These are phyloP conservation scores for Enhydra lutris DNA, from an alignment of 2,113 vertebrate species.

Conservation along the genomic window DNA sequence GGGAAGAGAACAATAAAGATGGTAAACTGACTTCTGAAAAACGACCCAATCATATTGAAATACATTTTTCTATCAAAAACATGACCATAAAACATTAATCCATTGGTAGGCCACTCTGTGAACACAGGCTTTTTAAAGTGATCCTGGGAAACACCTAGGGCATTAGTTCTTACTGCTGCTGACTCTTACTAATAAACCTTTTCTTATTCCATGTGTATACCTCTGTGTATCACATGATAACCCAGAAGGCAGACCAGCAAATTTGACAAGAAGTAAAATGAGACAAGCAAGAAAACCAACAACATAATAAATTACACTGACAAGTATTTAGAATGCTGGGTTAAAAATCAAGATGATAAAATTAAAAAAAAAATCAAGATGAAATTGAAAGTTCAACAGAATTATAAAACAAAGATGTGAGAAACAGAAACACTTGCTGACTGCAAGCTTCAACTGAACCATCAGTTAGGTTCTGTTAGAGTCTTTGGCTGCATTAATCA, in stretches of 20 bases:
- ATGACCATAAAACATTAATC: background rate
- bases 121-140: background rate
- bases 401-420: background rate
- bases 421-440: background rate
- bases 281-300: background rate
- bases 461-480: background rate
- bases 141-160: background rate
- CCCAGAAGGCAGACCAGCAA: background rate
- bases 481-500: background rate
- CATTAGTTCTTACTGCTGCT: background rate
- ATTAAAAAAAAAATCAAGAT: background rate
- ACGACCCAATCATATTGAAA: background rate
- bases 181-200: background rate
- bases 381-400: background rate
- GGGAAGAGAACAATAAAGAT: background rate
- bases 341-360: slow-evolving; percentile 25
- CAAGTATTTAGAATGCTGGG: background rate
- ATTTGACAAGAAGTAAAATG: slow-evolving; percentile 2
- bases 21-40: background rate
- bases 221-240: background rate
- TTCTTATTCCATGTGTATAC: background rate
- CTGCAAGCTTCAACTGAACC: background rate
- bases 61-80: background rate
- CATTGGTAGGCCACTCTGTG: background rate
- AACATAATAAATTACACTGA: background rate